Conservation (phyloP, 23 tunicate genomes). For the Trididemnum nubilum region DNA sequence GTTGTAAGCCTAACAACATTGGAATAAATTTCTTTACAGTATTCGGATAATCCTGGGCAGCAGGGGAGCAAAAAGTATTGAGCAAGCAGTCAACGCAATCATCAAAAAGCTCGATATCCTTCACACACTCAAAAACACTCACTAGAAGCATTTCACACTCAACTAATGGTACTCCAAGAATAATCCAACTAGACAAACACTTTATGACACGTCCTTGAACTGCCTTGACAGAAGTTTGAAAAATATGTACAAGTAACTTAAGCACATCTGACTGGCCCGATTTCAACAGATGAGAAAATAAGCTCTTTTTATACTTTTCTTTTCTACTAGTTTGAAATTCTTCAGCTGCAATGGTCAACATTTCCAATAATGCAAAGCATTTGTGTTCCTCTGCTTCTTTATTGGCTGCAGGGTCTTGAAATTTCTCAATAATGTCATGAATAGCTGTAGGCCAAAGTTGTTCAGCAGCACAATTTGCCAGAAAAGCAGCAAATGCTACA, state of each 20-base stretch:
- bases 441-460: constrained; percentile 64
- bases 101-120: constrained; percentile 81
- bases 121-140: constrained; percentile 41
- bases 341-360: constrained; percentile 86
- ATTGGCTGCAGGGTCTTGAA: too few relatives aligned
- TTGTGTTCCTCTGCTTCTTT: constrained; percentile 30
- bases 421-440: constrained; percentile 64
- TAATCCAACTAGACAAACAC: constrained; percentile 83
- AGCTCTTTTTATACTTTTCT: constrained; percentile 60
- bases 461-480: constrained; percentile 52
- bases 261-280: constrained; percentile 28
- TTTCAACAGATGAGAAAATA: constrained; percentile 42
- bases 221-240: background rate
- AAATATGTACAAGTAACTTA: constrained; percentile 10
- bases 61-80: constrained; percentile 78
- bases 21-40: constrained; percentile 77
- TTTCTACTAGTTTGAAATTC: constrained; percentile 69
- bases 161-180: constrained; percentile 58
- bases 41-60: constrained; percentile 48
- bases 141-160: constrained; percentile 53
- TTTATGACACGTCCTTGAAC: constrained; percentile 53
- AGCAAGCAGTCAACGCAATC: constrained; percentile 76
- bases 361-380: constrained; percentile 71
- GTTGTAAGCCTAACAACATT: constrained; percentile 51
- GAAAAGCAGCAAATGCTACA: constrained; percentile 85